Conservation (phyloP, 2,113 vertebrate species). For the Coregonus clupeaformis region DNA sequence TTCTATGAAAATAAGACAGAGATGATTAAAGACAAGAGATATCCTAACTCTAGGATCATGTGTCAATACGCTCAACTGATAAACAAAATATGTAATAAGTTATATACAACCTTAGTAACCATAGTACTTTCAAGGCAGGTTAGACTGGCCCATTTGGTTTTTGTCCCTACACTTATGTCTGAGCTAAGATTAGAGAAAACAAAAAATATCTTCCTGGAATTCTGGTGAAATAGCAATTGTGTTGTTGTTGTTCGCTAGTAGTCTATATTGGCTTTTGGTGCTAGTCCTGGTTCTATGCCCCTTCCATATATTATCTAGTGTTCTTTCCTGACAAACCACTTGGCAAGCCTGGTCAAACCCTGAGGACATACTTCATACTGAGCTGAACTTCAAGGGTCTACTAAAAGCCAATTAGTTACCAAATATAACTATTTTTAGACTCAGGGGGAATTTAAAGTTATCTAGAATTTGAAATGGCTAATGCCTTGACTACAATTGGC, state of each 20-base stretch:
- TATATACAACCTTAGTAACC: conserved; percentile 82
- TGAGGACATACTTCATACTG: conserved; percentile 19
- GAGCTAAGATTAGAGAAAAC: conserved; percentile 33
- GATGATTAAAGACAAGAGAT: conserved; percentile 36
- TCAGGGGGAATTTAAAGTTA: too few species aligned
- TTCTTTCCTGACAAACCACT: conserved; percentile 58
- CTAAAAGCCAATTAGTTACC: neutral
- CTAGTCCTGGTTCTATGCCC: conserved; percentile 47
- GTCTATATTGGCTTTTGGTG: conserved; percentile 43
- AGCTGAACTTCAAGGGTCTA: conserved; percentile 29
- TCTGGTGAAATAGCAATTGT: conserved; percentile 25
- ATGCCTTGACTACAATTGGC: neutral
- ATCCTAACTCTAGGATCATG: conserved; percentile 13
- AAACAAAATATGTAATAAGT: conserved; percentile 82
- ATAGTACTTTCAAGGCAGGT: conserved; percentile 56
- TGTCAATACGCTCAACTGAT: conserved; percentile 63
- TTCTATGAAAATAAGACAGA: conserved; percentile 33
- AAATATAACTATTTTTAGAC: too few species aligned
- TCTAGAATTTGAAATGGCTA: neutral
- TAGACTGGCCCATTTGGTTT: conserved; percentile 72
- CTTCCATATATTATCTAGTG: conserved; percentile 35
- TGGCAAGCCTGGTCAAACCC: conserved; percentile 17
- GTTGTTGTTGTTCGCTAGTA: neutral
- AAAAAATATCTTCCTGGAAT: conserved; percentile 25
- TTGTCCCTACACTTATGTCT: conserved; percentile 58